Base-by-base conservation (phyloP, 2,113 vertebrate genomes). In the Rhadina sibilatrix region DNA sequence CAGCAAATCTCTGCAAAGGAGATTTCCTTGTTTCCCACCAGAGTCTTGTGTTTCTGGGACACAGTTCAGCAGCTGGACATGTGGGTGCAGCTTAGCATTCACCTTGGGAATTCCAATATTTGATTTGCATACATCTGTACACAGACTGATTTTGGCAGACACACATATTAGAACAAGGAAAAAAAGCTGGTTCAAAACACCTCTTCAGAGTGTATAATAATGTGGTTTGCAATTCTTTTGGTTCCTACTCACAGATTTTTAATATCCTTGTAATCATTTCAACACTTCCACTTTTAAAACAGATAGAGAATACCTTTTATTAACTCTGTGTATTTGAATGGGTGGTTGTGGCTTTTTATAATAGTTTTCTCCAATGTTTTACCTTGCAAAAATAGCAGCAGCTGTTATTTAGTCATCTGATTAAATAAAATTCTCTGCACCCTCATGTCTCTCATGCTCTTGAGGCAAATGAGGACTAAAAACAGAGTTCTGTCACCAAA, bases 11-110 rank as follows among this genome's bases (percentile, higher is more conserved):
- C 66, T 69, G 52, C 52, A 77, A 37, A 92, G 68, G 37, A 57
- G 56, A 84, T 83, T 89, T 89, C 40, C 44, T 90, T 59, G 44
- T 93, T 96, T 96, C 64, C 60, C 85, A 89, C 28, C n/a, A 56
- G 15, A 78, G 17, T 44, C 60, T 54, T 65, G 25, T 80, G 37
- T 71, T 96, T 95, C 69, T 94, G 65, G 93, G 71, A 63, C 56
- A 66, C 15, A 64, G 79, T 83, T 96, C 83, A 93, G 93, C 4
- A 6, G 40, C 80, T 87, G 83, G 64, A 81, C 56, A 12, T 47
- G 38, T 52, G 54, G 38, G 52, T 83, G 50, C 63, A 90, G 63
- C 37, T 78, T 68, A 94, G 57, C 25, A 66, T 75, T 90, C 63
- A 83, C 59, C 60, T 63, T 68, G 82, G 82, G 47, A 95, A 81